Conservation (phyloP, 2,797 vertebrate genomes). For the Phoeniculus purpureus region DNA sequence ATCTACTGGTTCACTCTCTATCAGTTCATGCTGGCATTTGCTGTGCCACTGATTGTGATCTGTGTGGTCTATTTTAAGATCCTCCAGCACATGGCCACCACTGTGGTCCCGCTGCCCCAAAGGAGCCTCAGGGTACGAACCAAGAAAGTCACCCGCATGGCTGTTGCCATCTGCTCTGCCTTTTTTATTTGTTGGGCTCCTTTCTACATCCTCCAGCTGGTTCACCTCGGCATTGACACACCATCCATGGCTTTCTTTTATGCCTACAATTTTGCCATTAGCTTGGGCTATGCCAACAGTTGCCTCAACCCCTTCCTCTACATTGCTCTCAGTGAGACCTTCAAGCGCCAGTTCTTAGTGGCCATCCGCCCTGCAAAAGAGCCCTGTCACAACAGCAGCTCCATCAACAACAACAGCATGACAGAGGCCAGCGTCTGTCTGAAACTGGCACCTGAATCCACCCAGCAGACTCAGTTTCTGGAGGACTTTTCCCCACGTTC, state of each 20-base stretch:
- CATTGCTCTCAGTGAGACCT: conserved; percentile 84
- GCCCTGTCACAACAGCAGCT: conserved; percentile 71
- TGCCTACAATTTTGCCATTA: conserved; percentile 87
- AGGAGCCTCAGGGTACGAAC: conserved; percentile 81
- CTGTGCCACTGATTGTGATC: conserved; percentile 83
- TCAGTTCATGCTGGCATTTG: conserved; percentile 88
- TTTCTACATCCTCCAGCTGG: conserved; percentile 87
- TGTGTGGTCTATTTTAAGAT: conserved; percentile 87
- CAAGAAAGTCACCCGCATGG: conserved; percentile 86
- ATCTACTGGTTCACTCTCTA: conserved; percentile 90
- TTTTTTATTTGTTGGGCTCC: conserved; percentile 90
- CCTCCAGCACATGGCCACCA: conserved; percentile 87
- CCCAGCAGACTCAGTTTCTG: conserved; percentile 74
- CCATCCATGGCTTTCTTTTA: conserved; percentile 84
- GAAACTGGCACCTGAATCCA: conserved; percentile 75
- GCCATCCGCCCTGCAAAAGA: conserved; percentile 76
- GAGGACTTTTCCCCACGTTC: conserved; percentile 69
- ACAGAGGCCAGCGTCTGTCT: conserved; percentile 80
- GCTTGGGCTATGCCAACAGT: conserved; percentile 88
- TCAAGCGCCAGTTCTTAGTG: conserved; percentile 83
- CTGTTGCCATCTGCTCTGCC: conserved; percentile 86
- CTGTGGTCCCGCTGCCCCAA: conserved; percentile 83
- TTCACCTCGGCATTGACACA: conserved; percentile 82
- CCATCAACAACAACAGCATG: conserved; percentile 70
- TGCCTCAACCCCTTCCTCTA: conserved; percentile 90